These are phyloP conservation scores for Progne subis DNA, from an alignment of 2,113 vertebrate species.

Conservation along the genomic window DNA sequence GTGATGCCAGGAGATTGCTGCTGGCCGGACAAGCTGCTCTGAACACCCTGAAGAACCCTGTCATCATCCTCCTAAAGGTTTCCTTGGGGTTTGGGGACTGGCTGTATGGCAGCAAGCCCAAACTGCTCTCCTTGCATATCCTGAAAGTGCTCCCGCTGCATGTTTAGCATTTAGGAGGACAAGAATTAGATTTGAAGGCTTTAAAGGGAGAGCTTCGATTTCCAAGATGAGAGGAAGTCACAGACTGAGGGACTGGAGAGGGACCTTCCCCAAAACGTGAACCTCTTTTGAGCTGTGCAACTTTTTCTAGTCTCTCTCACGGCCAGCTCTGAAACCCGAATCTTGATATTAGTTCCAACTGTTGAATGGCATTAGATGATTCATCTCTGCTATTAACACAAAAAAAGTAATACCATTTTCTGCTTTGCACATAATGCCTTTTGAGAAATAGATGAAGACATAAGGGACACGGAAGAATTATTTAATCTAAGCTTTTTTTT, in stretches of 20 bases:
- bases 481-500: constrained; percentile 32
- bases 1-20: neutral
- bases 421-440: constrained; percentile 47
- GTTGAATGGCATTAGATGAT: constrained; percentile 39
- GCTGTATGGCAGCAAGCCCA: neutral
- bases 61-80: neutral
- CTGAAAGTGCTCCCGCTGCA: neutral
- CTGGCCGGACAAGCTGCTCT: neutral
- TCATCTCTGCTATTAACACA: constrained; percentile 44
- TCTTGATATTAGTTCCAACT: neutral
- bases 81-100: neutral
- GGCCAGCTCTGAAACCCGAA: neutral
- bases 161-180: neutral
- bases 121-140: neutral
- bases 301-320: neutral
- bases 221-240: neutral
- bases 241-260: neutral
- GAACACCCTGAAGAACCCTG: neutral
- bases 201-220: neutral
- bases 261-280: neutral
- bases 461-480: constrained; percentile 43
- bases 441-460: constrained; percentile 63
- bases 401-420: constrained; percentile 52
- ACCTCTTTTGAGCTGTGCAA: neutral
- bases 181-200: neutral